These are phyloP conservation scores for Gasteruption jaculator DNA, from an alignment of 2,888 invertebrate species.

Conservation along the genomic window DNA sequence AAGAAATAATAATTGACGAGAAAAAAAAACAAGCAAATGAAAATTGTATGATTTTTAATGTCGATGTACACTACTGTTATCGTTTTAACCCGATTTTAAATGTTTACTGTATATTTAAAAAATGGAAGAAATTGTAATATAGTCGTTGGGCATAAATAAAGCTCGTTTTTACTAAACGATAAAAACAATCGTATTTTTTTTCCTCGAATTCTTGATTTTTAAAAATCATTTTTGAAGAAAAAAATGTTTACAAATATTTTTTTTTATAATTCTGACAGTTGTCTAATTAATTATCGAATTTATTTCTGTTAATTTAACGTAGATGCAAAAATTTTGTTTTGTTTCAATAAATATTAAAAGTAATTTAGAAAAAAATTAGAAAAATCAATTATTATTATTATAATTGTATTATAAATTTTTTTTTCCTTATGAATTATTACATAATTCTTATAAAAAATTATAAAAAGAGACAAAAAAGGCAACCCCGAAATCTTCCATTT, in stretches of 20 bases:
- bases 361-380: too few species aligned
- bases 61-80: slow-evolving; percentile 41
- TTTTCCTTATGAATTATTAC: too few species aligned
- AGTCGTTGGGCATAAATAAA: slow-evolving; percentile 47
- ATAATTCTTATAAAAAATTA: too few species aligned
- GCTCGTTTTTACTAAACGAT: slow-evolving; percentile 39
- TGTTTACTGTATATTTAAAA: slow-evolving; percentile 47
- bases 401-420: too few species aligned
- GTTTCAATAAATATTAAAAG: too few species aligned
- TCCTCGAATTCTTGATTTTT: not conserved
- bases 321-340: not conserved
- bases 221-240: slow-evolving; percentile 2
- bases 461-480: too few species aligned
- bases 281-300: too few species aligned
- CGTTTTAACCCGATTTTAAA: slow-evolving; percentile 44
- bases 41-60: slow-evolving; percentile 32
- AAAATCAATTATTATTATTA: too few species aligned
- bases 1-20: slow-evolving; percentile 9
- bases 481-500: too few species aligned
- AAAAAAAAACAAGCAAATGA: slow-evolving; percentile 8
- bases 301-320: not conserved
- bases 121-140: slow-evolving; percentile 47
- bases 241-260: too few species aligned
- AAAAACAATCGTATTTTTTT: not conserved
- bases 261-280: too few species aligned